Conservation (phyloP, 2,113 vertebrate species). For the Sminthopsis crassicaudata region DNA sequence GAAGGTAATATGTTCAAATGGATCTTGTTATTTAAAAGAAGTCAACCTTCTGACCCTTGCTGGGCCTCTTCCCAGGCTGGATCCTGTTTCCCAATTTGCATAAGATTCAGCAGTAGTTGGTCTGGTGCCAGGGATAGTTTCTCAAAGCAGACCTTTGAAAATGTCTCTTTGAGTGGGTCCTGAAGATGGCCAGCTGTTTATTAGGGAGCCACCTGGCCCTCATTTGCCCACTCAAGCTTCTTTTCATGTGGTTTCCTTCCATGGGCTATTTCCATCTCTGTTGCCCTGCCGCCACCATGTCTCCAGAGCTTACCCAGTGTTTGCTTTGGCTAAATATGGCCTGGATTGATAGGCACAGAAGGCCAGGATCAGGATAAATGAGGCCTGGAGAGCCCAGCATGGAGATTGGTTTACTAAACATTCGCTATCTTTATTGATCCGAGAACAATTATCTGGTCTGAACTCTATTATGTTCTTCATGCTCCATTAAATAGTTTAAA, state of each 20-base stretch:
- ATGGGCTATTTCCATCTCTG: neutral
- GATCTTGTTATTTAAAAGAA: neutral
- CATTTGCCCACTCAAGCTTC: neutral
- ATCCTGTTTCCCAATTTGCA: neutral
- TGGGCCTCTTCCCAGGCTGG: neutral
- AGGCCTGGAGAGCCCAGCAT: neutral
- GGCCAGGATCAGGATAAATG: neutral
- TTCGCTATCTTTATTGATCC: neutral
- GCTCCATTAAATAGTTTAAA: slow-evolving; percentile 25
- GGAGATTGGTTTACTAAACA: neutral
- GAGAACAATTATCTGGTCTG: neutral
- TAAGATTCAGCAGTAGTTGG: neutral
- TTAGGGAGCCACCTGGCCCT: neutral
- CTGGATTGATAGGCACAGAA: neutral
- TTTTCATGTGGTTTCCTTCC: neutral
- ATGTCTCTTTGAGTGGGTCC: neutral
- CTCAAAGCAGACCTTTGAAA: neutral
- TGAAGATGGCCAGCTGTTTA: neutral
- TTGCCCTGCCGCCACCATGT: neutral
- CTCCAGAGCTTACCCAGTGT: neutral
- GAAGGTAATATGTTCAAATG: neutral
- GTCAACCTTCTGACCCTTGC: neutral
- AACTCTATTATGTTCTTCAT: neutral
- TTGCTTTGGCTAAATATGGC: neutral
- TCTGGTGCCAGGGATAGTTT: neutral